Percentiles rank a stretch among this genome's conserved stretches.
Conservation (phyloP, 2,888 invertebrate species). For the Ypsolopha sequella region DNA sequence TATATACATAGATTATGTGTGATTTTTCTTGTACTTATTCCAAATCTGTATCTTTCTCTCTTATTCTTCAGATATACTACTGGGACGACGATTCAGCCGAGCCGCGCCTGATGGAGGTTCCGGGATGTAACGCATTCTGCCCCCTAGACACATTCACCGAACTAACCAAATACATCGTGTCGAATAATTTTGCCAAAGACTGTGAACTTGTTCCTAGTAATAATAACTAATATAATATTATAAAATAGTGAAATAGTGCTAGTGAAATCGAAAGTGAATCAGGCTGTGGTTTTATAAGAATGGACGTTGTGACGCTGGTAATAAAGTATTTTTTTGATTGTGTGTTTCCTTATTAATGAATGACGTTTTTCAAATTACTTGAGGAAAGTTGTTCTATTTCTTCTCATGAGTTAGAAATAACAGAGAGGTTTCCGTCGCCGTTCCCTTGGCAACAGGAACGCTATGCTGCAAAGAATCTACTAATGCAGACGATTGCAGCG, state of each 20-base stretch:
- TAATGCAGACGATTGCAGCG: too few species aligned
- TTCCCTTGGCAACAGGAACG: too few species aligned
- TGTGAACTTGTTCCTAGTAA: conserved; percentile 35
- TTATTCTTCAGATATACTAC: conserved; percentile 51
- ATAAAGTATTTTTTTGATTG: conserved; percentile 20
- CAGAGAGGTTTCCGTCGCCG: too few species aligned
- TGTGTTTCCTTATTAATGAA: background rate
- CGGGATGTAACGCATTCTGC: conserved; percentile 64
- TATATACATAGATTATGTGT: too few species aligned
- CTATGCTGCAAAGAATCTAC: too few species aligned
- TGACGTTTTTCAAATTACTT: too few species aligned
- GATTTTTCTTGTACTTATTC: too few species aligned
- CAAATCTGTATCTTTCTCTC: too few species aligned
- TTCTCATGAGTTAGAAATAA: too few species aligned
- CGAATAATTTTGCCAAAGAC: conserved; percentile 53
- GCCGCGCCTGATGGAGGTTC: conserved; percentile 60
- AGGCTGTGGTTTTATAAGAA: conserved; percentile 25
- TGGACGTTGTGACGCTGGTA: conserved; percentile 9
- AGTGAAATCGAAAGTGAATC: conserved; percentile 18
- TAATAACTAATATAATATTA: conserved; percentile 6
- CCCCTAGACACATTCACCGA: conserved; percentile 61
- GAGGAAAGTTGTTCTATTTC: too few species aligned
- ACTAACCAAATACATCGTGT: conserved; percentile 52
- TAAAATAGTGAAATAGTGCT: conserved; percentile 2
- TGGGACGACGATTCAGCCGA: conserved; percentile 66